A percentile compares a stretch with the other conserved stretches of the same genome.
phyloP scores from a whole-genome alignment of 2,113 vertebrate species.

The Coregonus clupeaformis region DNA sequence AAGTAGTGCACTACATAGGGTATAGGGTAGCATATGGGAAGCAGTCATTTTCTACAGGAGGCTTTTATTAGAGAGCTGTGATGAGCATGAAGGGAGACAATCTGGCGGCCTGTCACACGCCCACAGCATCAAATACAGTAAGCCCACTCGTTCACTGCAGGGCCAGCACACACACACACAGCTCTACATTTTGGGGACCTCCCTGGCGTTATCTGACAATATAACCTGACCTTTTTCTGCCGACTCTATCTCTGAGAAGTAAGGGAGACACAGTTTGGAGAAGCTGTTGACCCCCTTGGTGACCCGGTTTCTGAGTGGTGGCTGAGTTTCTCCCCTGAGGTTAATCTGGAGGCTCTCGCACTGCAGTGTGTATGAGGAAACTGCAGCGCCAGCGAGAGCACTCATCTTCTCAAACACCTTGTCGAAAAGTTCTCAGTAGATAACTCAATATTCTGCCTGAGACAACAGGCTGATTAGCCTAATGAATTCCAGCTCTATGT shows the following conservation, averaged over 20 bases:
- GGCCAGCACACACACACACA: not conserved
- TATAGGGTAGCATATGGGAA: too few species aligned
- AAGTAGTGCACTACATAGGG: too few species aligned
- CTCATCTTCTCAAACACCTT: too few species aligned
- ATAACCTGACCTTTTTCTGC: not conserved
- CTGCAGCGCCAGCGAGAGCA: constrained; percentile 26
- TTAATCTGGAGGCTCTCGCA: constrained; percentile 18
- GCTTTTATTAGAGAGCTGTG: too few species aligned
- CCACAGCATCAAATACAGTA: too few species aligned
- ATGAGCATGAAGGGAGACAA: too few species aligned
- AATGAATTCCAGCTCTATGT: not conserved
- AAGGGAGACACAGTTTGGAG: not conserved
- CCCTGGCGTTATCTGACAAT: not conserved
- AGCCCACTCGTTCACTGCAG: too few species aligned
- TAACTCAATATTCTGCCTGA: too few species aligned
- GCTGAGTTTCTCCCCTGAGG: constrained; percentile 28
- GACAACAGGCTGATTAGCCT: too few species aligned
- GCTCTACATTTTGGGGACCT: not conserved
- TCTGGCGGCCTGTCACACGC: too few species aligned
- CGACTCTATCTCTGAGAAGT: not conserved
- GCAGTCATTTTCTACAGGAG: too few species aligned
- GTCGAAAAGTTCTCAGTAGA: too few species aligned
- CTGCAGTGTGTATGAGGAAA: constrained; percentile 22
- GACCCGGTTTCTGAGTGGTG: constrained; percentile 19
- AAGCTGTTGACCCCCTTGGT: constrained; percentile 14